Base-by-base conservation (phyloP, 2,888 invertebrate species). In the Andrena dorsata region DNA sequence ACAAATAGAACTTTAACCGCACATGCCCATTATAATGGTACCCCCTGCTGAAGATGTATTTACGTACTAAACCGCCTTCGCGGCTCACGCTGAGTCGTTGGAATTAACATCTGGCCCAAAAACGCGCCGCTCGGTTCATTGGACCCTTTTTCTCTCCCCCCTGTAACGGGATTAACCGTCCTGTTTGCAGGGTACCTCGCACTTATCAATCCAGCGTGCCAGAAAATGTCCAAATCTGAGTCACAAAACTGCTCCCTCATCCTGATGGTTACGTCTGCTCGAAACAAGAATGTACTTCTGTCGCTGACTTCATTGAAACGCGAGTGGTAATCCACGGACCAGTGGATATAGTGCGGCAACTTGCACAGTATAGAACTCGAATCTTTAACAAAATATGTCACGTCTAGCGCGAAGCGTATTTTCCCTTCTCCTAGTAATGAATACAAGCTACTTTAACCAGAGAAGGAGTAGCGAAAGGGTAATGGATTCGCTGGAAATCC, bases 1-100 rank as follows among this genome's bases (percentile, higher is more conserved):
- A 92, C 93, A 93, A 93, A 94, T 94, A 94, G 93, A 94, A 93
- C 92, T 90, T 92, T 92, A 93, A 92, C 92, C 93, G 91, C 92
- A 92, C 89, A 91, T 90, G 89, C 92, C 92, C 92, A 93, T 93
- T 93, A 94, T 93, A 93, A 94, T 93, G 92, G 92, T 89, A 86
- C 92, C 92, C 92, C 93, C 94, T 90, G 92, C 92, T 92, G 93
- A 90, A 93, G 92, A 93, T 91, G 92, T 93, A 93, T 93, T 93
- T 93, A 92, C 91, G 93, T 93, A 91, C 92, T 89, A 91, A 92
- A 92, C 90, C 91, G 91, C 91, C 92, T 91, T 91, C 90, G 90
- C 89, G 91, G 89, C 93, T 93, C 93, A 92, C 86, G 92, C 93
- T 92, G 92, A 90, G 93, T 90, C 90, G 90, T 89, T 88, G 90